phyloP scores from a whole-genome alignment of 2,797 vertebrate genomes.

The Chelidonichthys spinosus region DNA sequence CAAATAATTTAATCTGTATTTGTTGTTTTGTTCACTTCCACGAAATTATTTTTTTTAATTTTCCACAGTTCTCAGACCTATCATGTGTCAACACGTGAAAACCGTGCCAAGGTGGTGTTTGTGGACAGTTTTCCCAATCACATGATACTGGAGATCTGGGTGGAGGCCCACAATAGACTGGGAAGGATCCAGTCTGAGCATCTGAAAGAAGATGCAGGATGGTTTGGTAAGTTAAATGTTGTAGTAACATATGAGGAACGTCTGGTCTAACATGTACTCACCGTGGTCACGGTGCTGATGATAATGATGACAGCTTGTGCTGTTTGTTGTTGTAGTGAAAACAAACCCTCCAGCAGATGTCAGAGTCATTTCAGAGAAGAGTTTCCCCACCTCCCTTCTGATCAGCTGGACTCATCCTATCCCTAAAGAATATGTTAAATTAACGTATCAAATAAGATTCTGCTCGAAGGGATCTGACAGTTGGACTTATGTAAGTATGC shows the following conservation, averaged over 20 bases:
- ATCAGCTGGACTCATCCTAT: conserved; percentile 85
- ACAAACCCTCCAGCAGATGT: conserved; percentile 84
- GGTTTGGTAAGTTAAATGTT: conserved; percentile 80
- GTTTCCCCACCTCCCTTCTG: conserved; percentile 84
- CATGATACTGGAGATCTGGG: conserved; percentile 82
- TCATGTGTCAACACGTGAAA: rapidly evolving
- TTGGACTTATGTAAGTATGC: conserved; percentile 86
- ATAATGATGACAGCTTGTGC: conserved; percentile 1
- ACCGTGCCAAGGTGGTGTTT: background rate
- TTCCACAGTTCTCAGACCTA: rapidly evolving
- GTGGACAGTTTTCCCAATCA: conserved; percentile 46
- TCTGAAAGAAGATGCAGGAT: conserved; percentile 70
- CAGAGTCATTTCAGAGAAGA: conserved; percentile 72
- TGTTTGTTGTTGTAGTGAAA: conserved; percentile 85
- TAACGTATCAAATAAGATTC: conserved; percentile 89
- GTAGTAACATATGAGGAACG: no score
- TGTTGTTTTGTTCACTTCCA: background rate
- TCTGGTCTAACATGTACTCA: background rate
- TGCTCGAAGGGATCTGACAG: conserved; percentile 60
- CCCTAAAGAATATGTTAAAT: background rate
- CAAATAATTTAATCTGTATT: background rate
- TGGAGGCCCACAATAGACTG: conserved; percentile 88
- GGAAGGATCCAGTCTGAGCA: conserved; percentile 83
- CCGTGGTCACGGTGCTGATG: no score
- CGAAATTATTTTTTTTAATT: conserved; percentile 7